Conservation (phyloP, 1,140 invertebrate genomes). For the Macrocentrus cingulum region DNA sequence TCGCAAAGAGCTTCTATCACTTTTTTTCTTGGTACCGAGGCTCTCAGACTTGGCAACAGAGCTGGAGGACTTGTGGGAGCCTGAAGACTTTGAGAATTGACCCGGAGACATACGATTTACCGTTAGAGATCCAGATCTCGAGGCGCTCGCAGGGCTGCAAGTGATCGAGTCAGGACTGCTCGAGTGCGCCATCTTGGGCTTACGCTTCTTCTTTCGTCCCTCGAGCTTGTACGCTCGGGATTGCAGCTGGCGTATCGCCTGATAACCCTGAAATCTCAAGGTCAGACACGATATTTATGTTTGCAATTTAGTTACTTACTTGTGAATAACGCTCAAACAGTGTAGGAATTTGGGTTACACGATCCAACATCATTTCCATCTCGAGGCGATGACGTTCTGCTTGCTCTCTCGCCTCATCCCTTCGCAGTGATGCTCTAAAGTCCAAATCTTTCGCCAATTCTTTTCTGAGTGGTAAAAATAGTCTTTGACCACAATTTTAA, state of each 20-base stretch:
- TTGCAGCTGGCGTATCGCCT: constrained; percentile 29
- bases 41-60: constrained; percentile 31
- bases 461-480: constrained; percentile 54
- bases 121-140: constrained; percentile 44
- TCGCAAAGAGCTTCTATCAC: constrained; percentile 46
- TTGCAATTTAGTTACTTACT: constrained; percentile 44
- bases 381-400: constrained; percentile 67
- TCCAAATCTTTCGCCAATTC: constrained; percentile 66
- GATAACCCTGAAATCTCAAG: constrained; percentile 52
- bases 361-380: constrained; percentile 72
- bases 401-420: constrained; percentile 67
- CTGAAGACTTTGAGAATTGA: constrained; percentile 39
- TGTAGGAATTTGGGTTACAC: constrained; percentile 69
- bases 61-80: constrained; percentile 37
- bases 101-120: constrained; percentile 36
- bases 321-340: constrained; percentile 72
- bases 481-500: too few relatives aligned
- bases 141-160: constrained; percentile 39
- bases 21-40: constrained; percentile 46
- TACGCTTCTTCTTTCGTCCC: constrained; percentile 32
- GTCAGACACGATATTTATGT: background rate
- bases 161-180: constrained; percentile 45
- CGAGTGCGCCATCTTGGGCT: constrained; percentile 35
- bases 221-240: constrained; percentile 20
- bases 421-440: constrained; percentile 65